Base-by-base conservation (phyloP, 2,888 invertebrate species). In the Agonopterix alstromeriana region DNA sequence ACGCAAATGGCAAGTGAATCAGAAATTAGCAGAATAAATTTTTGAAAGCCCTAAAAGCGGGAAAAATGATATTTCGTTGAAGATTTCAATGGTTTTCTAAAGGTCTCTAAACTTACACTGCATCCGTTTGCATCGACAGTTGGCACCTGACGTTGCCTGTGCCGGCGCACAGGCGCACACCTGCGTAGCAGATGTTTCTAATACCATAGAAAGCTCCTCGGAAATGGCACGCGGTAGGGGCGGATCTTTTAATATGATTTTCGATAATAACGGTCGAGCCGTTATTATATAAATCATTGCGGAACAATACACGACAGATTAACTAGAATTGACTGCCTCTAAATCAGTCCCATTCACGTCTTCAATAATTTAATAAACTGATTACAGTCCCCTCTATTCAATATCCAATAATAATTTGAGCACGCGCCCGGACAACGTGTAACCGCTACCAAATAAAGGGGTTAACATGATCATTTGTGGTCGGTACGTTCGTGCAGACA, bases 161-260 rank as follows among this genome's bases (percentile, higher is more conserved):
- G 51, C 50, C 38, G 46, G 42, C 42, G 12, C 42, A 42, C 12
- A 10, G 8, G 47, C 49, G 53, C 57, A 63, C 82, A 85, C 80
- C 84, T 85, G 85, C 83, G 48, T 63, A 70, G 65, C 86, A 84
- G 83, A 82, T 86, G 86, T 67, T 64, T 55, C 55, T 57, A 57
- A 44, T 57, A 55, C 59, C 53, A 54, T 55, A 50, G 52, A 54
- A 49, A 48, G 51, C 50, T 51, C 41, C 48, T 35, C 44, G 11
- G 8, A 5, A 8, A 53, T 49, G 49, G 53, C 53, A 49, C n/a
- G 40, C 41, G 44, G 36, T 11, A 10, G 50, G 48, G 41, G 36
- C 41, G 40, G 17, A 35, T n/a, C 47, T 44, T 46, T 46, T 49
- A 10, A 38, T 38, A 38, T 10, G 10, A 3, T 11, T 11, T 8